Evolutionary conservation across 2,113 vertebrate genomes (phyloP), one percentile per base, ranked within the genome.

Genomic region (Plestiodon gilberti): DNA sequence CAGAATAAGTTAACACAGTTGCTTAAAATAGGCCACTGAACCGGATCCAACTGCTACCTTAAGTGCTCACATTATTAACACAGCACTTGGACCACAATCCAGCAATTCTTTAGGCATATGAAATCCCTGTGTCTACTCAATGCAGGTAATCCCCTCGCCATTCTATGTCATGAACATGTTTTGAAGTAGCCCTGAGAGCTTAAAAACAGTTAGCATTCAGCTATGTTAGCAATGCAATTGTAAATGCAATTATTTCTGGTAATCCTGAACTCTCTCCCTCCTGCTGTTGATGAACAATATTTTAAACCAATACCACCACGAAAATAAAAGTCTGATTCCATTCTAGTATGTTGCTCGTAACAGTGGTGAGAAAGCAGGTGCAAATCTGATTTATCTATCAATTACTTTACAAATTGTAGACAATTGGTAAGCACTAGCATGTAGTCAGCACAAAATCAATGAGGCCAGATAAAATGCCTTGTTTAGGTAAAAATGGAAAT

Each of bases 381-480:
- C 30, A 59, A 35, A 81, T 79, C 84, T 83, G 88, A 94, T 93
- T 95, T 92, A 93, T 94, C 91, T 93, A 93, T 91, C 91, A 89
- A 87, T 92, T 95, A 94, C 90, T 89, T 94, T 90, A 93, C 89
- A 94, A 93, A 94, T 83, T 91, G 91, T 79, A 87, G 92, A 73
- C 92, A 85, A 91, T 89, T 89, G 91, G 79, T 77, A 89, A 92
- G 90, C 74, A 88, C 82, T 94, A 93, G 88, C 85, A 75, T 89
- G 81, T 91, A 59, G 89, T 64, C 25, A 95, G 82, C 91, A 95
- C 65, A 96, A 94, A 96, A 94, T 95, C 94, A 8, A 89, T 93
- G 88, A 20, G 75, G 52, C 62, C 86, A 79, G 91, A 91, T 93
- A 91, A 92, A 95, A 87, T 30, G 33, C 82, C 82, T 84, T 77